Base-by-base conservation (phyloP, 2,888 invertebrate species). In the Cataglyphis rosenhaueri region DNA sequence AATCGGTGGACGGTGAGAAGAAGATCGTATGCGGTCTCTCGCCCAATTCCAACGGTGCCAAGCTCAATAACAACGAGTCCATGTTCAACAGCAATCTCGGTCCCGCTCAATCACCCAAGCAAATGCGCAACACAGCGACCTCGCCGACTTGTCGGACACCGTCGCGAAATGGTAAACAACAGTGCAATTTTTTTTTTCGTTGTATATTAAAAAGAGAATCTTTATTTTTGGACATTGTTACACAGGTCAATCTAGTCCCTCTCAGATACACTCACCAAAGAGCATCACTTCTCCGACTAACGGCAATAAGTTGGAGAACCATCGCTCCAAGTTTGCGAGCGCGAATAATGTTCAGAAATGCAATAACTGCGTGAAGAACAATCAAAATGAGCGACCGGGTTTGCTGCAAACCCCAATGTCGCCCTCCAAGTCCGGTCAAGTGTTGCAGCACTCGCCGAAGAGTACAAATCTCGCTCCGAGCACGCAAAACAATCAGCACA, bases 41-140 rank as follows among this genome's bases (percentile, higher is more conserved):
- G 65, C 92, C 92, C 4, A 92, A 91, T 73, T 88, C 91, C 78
- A 84, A 87, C 68, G 87, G 85, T 82, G 83, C 84, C 61, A 89
- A 88, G 62, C 86, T 93, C 83, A 94, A 93, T 85, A 94, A 94
- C 90, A 94, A 94, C 91, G 94, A 94, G 91, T 86, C 93, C 57
- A 93, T 92, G 88, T 91, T 91, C 85, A 94, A 94, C 84, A 94
- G 93, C 86, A 94, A 94, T 86, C 90, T 93, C 62, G 90, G 91
- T 62, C 89, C 91, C 62, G 90, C 86, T 71, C 94, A 93, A 83
- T 92, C 93, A 35, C 91, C 93, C 21, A 94, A 94, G 76, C 92
- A 93, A 76, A 94, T 92, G 90, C 92, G 93, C 66, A 94, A 92
- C 83, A 91, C 91, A 3, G 93, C 93, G 21, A 94, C 93, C 8